These are phyloP conservation scores for Botia kubotai DNA, from an alignment of 2,797 vertebrate species.

Conservation along the genomic window DNA sequence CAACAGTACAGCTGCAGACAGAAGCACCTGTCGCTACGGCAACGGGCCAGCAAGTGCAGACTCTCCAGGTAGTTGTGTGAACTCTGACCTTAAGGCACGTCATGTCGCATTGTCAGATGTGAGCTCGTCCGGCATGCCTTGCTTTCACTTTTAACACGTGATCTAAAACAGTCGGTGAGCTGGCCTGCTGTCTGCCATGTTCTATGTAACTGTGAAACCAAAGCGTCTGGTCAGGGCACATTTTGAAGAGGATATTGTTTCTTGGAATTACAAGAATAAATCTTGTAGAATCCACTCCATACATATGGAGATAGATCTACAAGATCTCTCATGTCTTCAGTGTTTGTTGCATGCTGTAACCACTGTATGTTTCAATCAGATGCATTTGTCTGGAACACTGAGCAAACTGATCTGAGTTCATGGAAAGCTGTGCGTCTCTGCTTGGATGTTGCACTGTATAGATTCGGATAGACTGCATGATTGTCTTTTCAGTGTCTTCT, in stretches of 20 bases:
- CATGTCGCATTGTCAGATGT: constrained; percentile 66
- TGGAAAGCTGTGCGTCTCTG: not conserved
- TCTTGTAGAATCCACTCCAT: not conserved
- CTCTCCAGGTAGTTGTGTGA: constrained; percentile 99
- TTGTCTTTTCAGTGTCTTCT: constrained; percentile 32
- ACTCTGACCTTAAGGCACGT: constrained; percentile 58
- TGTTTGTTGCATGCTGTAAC: constrained; percentile 36
- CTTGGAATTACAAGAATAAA: not conserved
- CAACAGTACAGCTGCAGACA: constrained; percentile 98
- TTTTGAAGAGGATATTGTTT: not conserved
- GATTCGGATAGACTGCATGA: constrained; percentile 1
- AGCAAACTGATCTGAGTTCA: not conserved
- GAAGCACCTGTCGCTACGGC: constrained; percentile 94
- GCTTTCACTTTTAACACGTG: constrained; percentile 1
- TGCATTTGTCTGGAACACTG: not conserved
- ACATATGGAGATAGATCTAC: not conserved
- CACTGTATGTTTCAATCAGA: not conserved
- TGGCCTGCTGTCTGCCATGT: not conserved
- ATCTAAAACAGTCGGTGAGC: not conserved
- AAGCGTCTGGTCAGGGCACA: not conserved
- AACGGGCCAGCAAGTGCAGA: constrained; percentile 98
- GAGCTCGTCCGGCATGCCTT: constrained; percentile 45
- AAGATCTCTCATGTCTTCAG: constrained; percentile 3
- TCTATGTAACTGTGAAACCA: not conserved
- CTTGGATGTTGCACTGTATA: constrained; percentile 17